Conservation (phyloP, 1,140 invertebrate species). For the Brachionus paranguensis region DNA sequence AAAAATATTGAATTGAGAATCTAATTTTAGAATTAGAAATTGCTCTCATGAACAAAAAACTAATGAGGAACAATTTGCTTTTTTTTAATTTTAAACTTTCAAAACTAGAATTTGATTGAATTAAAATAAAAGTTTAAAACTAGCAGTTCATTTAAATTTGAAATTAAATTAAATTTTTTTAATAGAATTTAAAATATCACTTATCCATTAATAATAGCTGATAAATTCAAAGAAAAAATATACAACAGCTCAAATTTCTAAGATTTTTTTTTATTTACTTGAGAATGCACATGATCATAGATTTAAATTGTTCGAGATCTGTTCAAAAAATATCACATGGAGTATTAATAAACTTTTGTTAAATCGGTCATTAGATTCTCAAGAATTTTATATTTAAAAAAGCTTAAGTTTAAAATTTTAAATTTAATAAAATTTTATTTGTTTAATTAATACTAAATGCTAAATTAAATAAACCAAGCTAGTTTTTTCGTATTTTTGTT, state of each 20-base stretch:
- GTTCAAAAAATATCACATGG: neutral
- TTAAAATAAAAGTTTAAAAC: neutral
- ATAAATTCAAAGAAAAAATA: neutral
- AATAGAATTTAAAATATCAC: neutral
- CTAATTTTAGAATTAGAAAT: neutral
- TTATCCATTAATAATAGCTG: neutral
- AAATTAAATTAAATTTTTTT: neutral
- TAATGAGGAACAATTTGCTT: neutral
- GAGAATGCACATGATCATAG: neutral
- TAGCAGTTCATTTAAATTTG: neutral
- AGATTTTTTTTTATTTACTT: neutral
- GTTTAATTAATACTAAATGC: slow-evolving; percentile 31
- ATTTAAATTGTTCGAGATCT: neutral
- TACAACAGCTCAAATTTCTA: neutral
- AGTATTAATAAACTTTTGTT: neutral
- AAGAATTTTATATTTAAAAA: slow-evolving; percentile 17
- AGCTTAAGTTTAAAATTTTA: slow-evolving; percentile 11
- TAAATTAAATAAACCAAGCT: slow-evolving; percentile 24
- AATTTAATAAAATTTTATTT: slow-evolving; percentile 20
- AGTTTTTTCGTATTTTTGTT: neutral
- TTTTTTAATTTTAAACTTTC: neutral
- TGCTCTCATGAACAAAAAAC: neutral
- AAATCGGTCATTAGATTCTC: slow-evolving; percentile 6
- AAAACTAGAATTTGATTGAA: neutral
- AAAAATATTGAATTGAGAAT: no score